These are phyloP conservation scores for Cheilosia scutellata DNA, from an alignment of 2,888 invertebrate species.

Conservation along the genomic window DNA sequence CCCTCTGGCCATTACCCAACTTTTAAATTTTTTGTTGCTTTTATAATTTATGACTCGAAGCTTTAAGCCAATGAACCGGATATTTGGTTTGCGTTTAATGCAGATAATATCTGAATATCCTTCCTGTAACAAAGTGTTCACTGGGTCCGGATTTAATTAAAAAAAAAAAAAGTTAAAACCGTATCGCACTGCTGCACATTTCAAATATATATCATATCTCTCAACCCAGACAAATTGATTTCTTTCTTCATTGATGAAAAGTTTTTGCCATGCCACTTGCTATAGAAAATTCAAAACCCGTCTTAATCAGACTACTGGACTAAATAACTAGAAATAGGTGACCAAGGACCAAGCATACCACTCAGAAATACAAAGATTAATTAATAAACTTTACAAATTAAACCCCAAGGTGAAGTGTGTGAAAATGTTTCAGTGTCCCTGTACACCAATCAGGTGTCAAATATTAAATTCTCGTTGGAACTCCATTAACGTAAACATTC, in stretches of 20 bases:
- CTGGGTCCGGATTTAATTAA: neutral
- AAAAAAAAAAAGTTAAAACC: neutral
- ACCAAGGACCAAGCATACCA: conserved; percentile 5
- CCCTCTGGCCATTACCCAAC: no score
- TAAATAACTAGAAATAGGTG: conserved; percentile 30
- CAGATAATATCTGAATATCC: neutral
- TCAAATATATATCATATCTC: neutral
- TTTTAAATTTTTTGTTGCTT: no score
- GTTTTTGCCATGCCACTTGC: neutral
- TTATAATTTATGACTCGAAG: neutral
- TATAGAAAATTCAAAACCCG: neutral
- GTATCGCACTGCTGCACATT: conserved; percentile 6
- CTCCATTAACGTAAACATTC: neutral
- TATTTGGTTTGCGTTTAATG: conserved; percentile 4
- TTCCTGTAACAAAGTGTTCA: neutral
- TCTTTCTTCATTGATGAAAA: neutral
- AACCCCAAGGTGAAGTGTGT: neutral
- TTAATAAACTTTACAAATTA: conserved; percentile 45
- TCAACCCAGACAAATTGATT: neutral
- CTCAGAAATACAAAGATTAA: conserved; percentile 17
- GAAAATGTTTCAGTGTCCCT: neutral
- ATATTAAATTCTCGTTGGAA: neutral
- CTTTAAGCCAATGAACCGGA: neutral
- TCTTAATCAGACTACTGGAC: conserved; percentile 6
- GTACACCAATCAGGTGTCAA: conserved; percentile 30